These are phyloP conservation scores for Pocillopora damicornis DNA, from an alignment of 64 coral and sea anemone genomes.

Conservation along the genomic window DNA sequence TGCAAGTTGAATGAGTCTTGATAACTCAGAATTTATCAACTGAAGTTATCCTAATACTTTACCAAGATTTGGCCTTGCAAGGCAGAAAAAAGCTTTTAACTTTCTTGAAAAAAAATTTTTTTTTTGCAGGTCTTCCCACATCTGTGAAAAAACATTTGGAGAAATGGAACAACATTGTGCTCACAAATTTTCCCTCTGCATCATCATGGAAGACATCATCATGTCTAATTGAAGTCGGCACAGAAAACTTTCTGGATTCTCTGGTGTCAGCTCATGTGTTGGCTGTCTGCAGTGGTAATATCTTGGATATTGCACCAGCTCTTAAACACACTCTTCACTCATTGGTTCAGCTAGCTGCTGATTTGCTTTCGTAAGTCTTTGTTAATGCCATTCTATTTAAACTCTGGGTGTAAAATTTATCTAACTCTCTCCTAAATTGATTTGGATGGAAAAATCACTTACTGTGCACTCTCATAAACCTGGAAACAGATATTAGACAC, in stretches of 20 bases:
- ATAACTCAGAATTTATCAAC: no score
- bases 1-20: no score
- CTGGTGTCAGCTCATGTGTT: conserved; percentile 82
- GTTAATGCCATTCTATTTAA: background rate
- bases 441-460: no score
- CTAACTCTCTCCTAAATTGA: no score
- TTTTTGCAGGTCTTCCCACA: conserved; percentile 55
- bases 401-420: background rate
- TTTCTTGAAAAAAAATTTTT: background rate
- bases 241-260: conserved; percentile 68
- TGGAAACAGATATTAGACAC: no score
- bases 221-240: conserved; percentile 28
- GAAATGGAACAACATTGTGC: conserved; percentile 79
- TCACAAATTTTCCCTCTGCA: conserved; percentile 66
- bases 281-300: conserved; percentile 63
- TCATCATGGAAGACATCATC: conserved; percentile 36
- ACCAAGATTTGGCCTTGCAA: no score
- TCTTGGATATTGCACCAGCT: conserved; percentile 73
- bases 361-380: conserved; percentile 71
- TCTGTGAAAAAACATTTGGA: conserved; percentile 56
- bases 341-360: conserved; percentile 76
- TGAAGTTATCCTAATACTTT: no score
- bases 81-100: background rate
- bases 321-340: conserved; percentile 80
- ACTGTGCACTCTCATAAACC: no score